Conservation (phyloP, 2,113 vertebrate genomes). For the Tringa solitaria region DNA sequence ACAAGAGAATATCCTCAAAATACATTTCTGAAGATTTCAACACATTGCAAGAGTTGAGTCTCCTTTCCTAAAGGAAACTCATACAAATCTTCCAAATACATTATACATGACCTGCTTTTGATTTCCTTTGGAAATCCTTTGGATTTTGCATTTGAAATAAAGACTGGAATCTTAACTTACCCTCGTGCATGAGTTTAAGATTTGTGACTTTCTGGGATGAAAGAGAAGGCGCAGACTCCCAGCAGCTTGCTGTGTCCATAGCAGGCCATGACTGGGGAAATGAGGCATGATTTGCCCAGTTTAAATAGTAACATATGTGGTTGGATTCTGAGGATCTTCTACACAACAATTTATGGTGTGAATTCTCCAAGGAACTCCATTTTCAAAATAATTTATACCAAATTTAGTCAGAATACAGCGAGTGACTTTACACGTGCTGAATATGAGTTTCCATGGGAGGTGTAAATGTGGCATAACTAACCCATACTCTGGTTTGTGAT, state of each 20-base stretch:
- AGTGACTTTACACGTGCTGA: background rate
- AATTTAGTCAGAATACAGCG: background rate
- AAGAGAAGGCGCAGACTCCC: background rate
- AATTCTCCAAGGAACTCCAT: background rate
- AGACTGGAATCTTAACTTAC: background rate
- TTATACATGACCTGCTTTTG: conserved; percentile 23
- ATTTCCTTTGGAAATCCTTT: conserved; percentile 42
- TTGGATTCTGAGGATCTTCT: background rate
- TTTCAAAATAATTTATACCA: background rate
- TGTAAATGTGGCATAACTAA: background rate
- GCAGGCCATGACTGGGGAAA: background rate
- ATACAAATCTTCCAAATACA: background rate
- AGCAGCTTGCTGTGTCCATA: background rate
- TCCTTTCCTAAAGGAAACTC: background rate
- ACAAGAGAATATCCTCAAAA: conserved; percentile 15
- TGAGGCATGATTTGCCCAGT: background rate
- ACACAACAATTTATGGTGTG: background rate
- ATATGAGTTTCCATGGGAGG: background rate
- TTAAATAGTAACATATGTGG: background rate
- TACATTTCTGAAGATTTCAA: background rate
- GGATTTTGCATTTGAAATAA: background rate
- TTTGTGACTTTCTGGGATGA: background rate
- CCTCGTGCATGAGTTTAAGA: background rate
- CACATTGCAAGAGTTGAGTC: background rate
- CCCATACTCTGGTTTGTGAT: background rate